phyloP scores from a whole-genome alignment of 2,888 invertebrate genomes.

The Nephrocerus scutellatus region DNA sequence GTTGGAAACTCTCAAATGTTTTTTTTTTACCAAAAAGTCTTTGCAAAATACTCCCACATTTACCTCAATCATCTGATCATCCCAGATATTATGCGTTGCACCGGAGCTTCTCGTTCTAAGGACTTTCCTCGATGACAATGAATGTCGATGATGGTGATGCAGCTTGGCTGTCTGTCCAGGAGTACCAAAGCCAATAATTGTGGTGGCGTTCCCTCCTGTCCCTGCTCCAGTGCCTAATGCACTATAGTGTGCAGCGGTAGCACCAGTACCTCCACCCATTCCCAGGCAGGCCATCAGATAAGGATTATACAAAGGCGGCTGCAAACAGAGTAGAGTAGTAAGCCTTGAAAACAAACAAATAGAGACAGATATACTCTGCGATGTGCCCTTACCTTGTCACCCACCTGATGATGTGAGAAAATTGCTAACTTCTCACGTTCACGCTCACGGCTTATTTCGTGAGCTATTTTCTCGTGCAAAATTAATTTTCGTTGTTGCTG shows the following conservation, averaged over 20 bases:
- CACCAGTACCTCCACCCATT: conserved; percentile 32
- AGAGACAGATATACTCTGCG: not conserved
- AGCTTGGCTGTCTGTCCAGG: conserved; percentile 26
- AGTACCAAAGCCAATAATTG: conserved; percentile 17
- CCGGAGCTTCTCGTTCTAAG: conserved; percentile 45
- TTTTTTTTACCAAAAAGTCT: too few relatives aligned
- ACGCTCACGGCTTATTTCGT: conserved; percentile 35
- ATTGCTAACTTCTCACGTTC: conserved; percentile 39
- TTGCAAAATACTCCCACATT: conserved; percentile 15
- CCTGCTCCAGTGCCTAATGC: conserved; percentile 14
- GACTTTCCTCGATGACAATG: conserved; percentile 43
- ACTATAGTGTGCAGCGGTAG: conserved; percentile 24
- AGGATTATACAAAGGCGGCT: conserved; percentile 39
- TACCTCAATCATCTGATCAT: conserved; percentile 47
- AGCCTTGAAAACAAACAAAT: not conserved
- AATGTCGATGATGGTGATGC: conserved; percentile 37
- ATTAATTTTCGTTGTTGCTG: conserved; percentile 32
- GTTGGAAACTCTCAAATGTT: too few relatives aligned
- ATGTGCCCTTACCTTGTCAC: too few relatives aligned
- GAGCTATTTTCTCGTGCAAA: conserved; percentile 36
- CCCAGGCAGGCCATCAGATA: conserved; percentile 39
- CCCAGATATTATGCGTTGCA: conserved; percentile 44
- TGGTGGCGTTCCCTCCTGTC: conserved; percentile 15
- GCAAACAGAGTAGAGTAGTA: conserved; percentile 1
- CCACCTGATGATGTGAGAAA: conserved; percentile 40